Evolutionary conservation across 1,140 invertebrate genomes (phyloP), one percentile per base, ranked within the genome.

Genomic region (Scaptomyza graminum): DNA sequence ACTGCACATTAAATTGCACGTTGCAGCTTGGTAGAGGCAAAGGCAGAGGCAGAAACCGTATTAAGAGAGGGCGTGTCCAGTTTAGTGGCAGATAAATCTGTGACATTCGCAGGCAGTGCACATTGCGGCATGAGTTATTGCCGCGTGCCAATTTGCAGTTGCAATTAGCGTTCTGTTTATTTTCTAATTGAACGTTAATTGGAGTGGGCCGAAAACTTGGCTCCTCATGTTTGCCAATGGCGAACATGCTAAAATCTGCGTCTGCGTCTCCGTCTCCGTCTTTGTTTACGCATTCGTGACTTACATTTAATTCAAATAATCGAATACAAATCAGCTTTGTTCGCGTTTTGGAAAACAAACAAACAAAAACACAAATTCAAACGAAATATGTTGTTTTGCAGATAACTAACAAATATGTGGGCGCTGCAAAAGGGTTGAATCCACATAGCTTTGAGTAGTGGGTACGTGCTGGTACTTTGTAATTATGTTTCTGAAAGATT

Each of bases 221-320:
- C 8, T 16, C 16, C 39, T n/a, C 12, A 8, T 73, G 43, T 68
- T 68, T 62, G 59, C 44, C 18, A 43, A 52, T 57, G 62, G 55
- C 55, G 76, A 60, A 81, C 47, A 50, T 74, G 81, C 82, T 87
- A 85, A 85, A 85, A 87, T 75, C 73, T n/a, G 25, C 8, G 31
- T 34, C 31, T 34, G 31, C 31, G 7, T 34, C 8, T 34, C 8
- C 31, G 3, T 13, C 25, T 18, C 47, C 31, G 3, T 13, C 25
- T 18, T 44, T 79, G 64, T 76, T 83, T 83, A 77, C 66, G 50
- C 49, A 60, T 87, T 75, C 83, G 83, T 88, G 83, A 88, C 83
- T 88, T 88, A 88, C 79, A 88, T 88, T 83, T 79, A 88, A 88
- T 88, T 89, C 65, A 75, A 59, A 79, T 64, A 88, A 88, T 88